These are phyloP conservation scores for Nycticryphes semicollaris DNA, from an alignment of 2,113 vertebrate genomes.

Conservation along the genomic window DNA sequence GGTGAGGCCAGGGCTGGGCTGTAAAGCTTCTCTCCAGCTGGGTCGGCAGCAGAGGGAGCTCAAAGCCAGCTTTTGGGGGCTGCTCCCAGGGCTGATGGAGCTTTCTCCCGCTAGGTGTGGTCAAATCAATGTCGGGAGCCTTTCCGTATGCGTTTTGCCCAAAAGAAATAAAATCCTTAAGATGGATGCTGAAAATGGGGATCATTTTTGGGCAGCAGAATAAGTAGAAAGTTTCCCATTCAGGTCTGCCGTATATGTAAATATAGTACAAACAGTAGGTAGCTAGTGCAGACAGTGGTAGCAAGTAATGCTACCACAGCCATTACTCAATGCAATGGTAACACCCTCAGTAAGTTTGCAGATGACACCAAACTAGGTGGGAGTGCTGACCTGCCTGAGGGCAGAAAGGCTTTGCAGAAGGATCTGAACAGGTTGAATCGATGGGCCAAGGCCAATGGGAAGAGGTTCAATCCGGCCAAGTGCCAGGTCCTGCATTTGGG, in stretches of 20 bases:
- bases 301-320: background rate
- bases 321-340: too few relatives aligned
- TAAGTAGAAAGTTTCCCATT: background rate
- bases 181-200: background rate
- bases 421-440: too few relatives aligned
- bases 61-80: background rate
- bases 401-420: too few relatives aligned
- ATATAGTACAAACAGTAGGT: background rate
- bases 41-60: constrained; percentile 42
- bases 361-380: too few relatives aligned
- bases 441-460: too few relatives aligned
- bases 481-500: too few relatives aligned
- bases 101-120: fast-evolving
- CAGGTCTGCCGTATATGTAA: background rate
- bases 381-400: too few relatives aligned
- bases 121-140: background rate
- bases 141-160: background rate
- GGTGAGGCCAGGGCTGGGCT: background rate
- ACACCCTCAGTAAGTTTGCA: too few relatives aligned
- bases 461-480: too few relatives aligned
- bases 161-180: background rate
- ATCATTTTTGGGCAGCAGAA: background rate
- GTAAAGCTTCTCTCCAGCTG: background rate
- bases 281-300: background rate
- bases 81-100: background rate